Conservation (phyloP, 2,888 invertebrate species). For the Orthosia incerta region DNA sequence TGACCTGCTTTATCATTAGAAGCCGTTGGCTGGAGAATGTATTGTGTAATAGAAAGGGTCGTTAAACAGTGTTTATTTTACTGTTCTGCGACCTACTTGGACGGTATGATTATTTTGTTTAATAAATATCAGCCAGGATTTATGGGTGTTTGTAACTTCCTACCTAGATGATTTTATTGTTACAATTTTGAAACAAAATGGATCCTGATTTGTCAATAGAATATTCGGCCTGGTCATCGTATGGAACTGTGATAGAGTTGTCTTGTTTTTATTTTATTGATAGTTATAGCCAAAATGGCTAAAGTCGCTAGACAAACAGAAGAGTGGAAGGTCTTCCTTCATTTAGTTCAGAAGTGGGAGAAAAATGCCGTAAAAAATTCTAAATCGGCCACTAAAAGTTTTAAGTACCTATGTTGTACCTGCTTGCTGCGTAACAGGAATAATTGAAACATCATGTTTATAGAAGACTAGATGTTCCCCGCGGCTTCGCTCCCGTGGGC, state of each 20-base stretch:
- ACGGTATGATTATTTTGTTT: constrained; percentile 13
- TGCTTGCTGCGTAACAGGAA: no score
- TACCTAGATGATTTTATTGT: neutral
- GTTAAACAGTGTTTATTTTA: constrained; percentile 59
- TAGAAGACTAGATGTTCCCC: no score
- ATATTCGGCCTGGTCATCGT: neutral
- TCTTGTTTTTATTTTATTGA: neutral
- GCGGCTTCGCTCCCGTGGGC: no score
- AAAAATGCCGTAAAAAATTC: no score
- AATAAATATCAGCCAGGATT: constrained; percentile 12
- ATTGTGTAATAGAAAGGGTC: constrained; percentile 57
- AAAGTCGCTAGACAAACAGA: no score
- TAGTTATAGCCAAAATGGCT: no score
- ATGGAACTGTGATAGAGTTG: neutral
- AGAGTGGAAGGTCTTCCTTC: no score
- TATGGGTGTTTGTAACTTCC: neutral
- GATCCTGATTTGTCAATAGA: neutral
- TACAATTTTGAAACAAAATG: neutral
- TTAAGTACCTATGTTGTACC: no score
- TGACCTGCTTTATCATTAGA: constrained; percentile 51
- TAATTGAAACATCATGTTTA: no score
- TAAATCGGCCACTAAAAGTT: no score
- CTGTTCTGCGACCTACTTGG: constrained; percentile 39
- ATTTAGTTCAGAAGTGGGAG: no score
- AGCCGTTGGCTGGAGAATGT: constrained; percentile 37